phyloP scores from a whole-genome alignment of 2,113 vertebrate species.

The Mohoua ochrocephala region DNA sequence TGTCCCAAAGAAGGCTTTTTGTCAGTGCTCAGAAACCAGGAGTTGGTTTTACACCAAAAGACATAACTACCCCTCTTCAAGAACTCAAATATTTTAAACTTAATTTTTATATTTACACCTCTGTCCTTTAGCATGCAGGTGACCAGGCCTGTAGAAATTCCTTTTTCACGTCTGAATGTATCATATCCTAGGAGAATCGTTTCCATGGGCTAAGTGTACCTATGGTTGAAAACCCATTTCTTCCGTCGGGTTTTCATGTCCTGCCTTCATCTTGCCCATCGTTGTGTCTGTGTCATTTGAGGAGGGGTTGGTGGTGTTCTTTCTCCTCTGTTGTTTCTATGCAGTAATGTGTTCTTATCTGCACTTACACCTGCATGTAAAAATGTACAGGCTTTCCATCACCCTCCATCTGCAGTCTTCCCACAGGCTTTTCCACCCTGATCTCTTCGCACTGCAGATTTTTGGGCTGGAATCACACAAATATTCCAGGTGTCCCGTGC shows the following conservation, averaged over 20 bases:
- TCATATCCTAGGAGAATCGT: not conserved
- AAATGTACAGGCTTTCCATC: not conserved
- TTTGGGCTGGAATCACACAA: not conserved
- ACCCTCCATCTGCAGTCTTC: not conserved
- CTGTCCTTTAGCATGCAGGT: not conserved
- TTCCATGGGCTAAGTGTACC: not conserved
- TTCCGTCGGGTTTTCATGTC: not conserved
- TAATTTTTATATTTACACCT: not conserved
- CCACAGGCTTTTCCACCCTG: not conserved
- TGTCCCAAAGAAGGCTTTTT: not conserved
- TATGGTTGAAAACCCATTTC: not conserved
- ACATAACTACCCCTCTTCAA: not conserved
- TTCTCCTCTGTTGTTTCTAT: not conserved
- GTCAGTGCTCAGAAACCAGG: not conserved
- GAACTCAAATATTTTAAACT: not conserved
- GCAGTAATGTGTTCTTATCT: not conserved
- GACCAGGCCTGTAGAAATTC: not conserved
- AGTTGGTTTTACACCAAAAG: not conserved
- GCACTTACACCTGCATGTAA: not conserved
- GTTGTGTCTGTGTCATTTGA: not conserved
- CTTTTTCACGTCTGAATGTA: not conserved
- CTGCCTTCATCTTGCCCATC: not conserved
- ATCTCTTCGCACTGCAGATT: not conserved
- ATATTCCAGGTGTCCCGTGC: not conserved
- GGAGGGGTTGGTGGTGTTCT: not conserved